Evolutionary conservation across 2,113 vertebrate species (phyloP), one percentile per base, ranked within the genome.

Genomic region (Tor tambroides): DNA sequence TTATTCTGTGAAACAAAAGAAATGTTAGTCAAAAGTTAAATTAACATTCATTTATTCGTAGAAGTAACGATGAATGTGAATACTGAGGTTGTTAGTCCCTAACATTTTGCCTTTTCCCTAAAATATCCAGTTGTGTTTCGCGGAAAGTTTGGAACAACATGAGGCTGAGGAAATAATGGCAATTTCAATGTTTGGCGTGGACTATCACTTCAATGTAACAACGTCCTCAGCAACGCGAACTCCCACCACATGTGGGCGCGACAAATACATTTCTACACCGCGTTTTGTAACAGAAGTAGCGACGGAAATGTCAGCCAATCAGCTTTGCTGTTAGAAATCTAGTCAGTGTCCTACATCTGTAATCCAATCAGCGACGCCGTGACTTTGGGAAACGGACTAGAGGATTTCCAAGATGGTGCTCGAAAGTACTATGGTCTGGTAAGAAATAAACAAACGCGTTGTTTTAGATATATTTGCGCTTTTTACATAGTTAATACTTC

Each of bases 351-450:
- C 78, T 79, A 41, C 26, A 19, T 79, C 0, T 19, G 8, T 83
- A 2, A 74, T 56, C 94, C 94, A 95, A 94, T 94, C 83, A 89
- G 28, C 8, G 80, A 41, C 0, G 32, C 83, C 67, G 26, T 92
- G 92, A 38, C 79, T 88, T 86, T 5, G 21, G 23, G 49, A 19
- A 74, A 51, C 90, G 74, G 91, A 21, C 88, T 91, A 94, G 84
- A 95, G 87, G 92, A 88, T 94, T 95, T 95, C 91, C 95, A 96
- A 96, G 94, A 98, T 98, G 97, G 97, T 94, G 94, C 96, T 98
- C 85, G 97, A 98, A 94, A 98, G 97, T 94, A 98, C 97, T 90
- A 97, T 98, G 97, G 97, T 98, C 89, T 98, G 97, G 97, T 98
- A 95, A 98, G 97, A 63, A 88, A 17, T 72, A 81, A 32, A 88